phyloP scores from a whole-genome alignment of 2,113 vertebrate genomes.

The Galeopterus variegatus region DNA sequence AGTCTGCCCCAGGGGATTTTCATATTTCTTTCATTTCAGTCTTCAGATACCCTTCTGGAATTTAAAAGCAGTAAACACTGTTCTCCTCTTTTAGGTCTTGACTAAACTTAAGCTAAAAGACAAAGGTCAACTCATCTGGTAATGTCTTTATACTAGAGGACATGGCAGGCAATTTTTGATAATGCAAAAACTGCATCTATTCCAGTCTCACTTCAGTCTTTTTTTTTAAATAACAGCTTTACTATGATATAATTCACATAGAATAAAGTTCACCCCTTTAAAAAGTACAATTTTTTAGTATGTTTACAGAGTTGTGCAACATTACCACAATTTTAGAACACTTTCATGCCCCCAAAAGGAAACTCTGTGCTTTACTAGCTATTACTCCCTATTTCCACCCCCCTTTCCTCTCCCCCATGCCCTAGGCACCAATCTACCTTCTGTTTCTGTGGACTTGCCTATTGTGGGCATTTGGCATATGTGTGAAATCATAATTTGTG shows the following conservation, averaged over 20 bases:
- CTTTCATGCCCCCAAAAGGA: not conserved
- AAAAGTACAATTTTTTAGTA: not conserved
- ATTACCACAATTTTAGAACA: not conserved
- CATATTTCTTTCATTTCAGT: constrained; percentile 2
- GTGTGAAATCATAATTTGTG: not conserved
- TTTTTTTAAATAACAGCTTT: not conserved
- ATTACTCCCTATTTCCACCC: not conserved
- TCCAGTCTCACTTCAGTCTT: not conserved
- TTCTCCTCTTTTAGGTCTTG: not conserved
- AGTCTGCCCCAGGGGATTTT: not conserved
- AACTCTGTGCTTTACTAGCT: fast-evolving
- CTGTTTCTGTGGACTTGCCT: not conserved
- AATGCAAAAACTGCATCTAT: not conserved
- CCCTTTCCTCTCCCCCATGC: fast-evolving
- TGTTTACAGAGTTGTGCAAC: not conserved
- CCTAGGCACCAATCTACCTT: fast-evolving
- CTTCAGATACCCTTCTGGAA: not conserved
- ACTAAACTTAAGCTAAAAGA: constrained; percentile 41
- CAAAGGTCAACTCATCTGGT: not conserved
- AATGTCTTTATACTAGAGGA: not conserved
- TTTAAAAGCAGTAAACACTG: not conserved
- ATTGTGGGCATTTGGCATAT: fast-evolving
- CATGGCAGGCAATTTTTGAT: not conserved
- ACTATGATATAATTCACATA: not conserved
- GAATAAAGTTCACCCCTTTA: not conserved